Percentiles rank a stretch among this genome's conserved stretches.
Conservation (phyloP, 2,113 vertebrate genomes). For the Grammatotria lemairii region DNA sequence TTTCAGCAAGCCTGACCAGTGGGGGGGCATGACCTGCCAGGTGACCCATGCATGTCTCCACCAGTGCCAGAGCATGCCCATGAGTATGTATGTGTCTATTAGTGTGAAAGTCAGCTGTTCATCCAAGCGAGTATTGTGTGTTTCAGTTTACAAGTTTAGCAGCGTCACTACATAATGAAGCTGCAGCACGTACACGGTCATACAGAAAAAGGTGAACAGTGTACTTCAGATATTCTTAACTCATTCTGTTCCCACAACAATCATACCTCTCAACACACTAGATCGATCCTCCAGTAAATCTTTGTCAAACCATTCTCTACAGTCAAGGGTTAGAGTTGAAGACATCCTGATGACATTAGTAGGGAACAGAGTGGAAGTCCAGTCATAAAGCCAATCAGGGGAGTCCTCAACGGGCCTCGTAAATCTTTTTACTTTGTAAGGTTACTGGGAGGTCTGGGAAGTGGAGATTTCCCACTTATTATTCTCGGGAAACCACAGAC, state of each 20-base stretch:
- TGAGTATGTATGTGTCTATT: slow-evolving; percentile 48
- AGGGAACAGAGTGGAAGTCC: slow-evolving; percentile 65
- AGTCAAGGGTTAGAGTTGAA: slow-evolving; percentile 45
- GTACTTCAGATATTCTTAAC: not conserved
- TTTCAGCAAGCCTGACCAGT: slow-evolving; percentile 60
- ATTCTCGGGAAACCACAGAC: slow-evolving; percentile 66
- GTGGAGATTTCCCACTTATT: slow-evolving; percentile 74
- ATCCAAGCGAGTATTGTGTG: slow-evolving; percentile 34
- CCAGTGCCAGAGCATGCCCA: slow-evolving; percentile 40
- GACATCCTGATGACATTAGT: slow-evolving; percentile 45
- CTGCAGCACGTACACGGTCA: not conserved
- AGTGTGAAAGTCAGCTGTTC: slow-evolving; percentile 50
- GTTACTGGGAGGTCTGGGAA: slow-evolving; percentile 75
- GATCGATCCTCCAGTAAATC: not conserved
- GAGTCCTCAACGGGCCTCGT: slow-evolving; percentile 53
- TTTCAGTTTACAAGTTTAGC: slow-evolving; percentile 48
- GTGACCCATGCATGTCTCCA: slow-evolving; percentile 66
- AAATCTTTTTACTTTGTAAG: slow-evolving; percentile 66
- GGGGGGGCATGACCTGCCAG: slow-evolving; percentile 62
- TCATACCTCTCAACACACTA: not conserved
- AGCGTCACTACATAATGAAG: not conserved
- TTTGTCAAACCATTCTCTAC: not conserved
- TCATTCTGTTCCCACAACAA: not conserved
- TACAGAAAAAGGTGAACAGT: not conserved
- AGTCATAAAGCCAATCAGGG: slow-evolving; percentile 75